Conservation (phyloP, 2,113 vertebrate species). For the Spea bombifrons region DNA sequence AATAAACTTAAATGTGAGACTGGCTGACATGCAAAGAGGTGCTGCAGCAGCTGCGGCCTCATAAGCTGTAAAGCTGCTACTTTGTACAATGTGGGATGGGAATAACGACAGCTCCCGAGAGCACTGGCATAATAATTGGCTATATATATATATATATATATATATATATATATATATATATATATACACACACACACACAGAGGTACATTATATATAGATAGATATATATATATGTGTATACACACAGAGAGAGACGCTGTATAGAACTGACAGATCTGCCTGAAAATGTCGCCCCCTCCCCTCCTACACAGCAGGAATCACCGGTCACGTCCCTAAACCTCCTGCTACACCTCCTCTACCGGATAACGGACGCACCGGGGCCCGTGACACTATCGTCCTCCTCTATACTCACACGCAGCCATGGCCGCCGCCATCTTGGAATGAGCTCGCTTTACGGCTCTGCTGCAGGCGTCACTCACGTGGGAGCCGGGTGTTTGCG, state of each 20-base stretch:
- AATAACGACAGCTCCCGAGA: neutral
- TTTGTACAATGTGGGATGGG: no score
- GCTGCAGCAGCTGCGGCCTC: no score
- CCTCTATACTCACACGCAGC: constrained; percentile 25
- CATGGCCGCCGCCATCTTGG: constrained; percentile 37
- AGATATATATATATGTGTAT: constrained; percentile 6
- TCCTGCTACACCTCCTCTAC: no score
- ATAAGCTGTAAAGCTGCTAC: no score
- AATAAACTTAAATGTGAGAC: no score
- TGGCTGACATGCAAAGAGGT: no score
- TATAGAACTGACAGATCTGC: no score
- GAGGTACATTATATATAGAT: no score
- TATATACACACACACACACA: neutral
- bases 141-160: neutral
- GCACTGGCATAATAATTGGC: neutral
- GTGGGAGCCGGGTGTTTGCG: constrained; percentile 41
- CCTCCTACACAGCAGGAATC: no score
- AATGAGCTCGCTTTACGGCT: constrained; percentile 21
- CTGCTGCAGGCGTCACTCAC: constrained; percentile 2
- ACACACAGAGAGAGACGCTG: neutral
- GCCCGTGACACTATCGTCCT: neutral
- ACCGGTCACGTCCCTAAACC: no score
- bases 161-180: constrained; percentile 8
- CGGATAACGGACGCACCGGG: no score
- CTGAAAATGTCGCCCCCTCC: no score